Evolutionary conservation across 2,797 vertebrate genomes (phyloP).

Genomic region (Fistularia commersonii): DNA sequence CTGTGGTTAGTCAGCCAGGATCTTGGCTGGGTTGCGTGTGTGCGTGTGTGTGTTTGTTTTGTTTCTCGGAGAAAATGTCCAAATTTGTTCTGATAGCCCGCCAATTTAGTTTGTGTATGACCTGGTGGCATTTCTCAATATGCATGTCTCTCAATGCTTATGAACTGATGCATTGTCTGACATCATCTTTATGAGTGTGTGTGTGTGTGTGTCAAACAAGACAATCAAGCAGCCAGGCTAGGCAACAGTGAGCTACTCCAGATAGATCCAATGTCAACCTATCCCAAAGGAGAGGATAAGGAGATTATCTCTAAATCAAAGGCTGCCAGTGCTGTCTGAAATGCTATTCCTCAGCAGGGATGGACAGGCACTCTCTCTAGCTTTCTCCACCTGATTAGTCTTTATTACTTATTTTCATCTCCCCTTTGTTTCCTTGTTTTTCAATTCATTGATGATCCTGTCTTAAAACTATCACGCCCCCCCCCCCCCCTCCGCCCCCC

Average conservation of each 20-base stretch:
- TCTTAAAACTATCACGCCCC: no score
- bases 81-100: not conserved
- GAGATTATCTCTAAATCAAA: conserved; percentile 70
- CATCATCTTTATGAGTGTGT: not conserved
- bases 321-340: conserved; percentile 44
- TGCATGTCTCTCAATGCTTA: not conserved
- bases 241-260: conserved; percentile 53
- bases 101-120: not conserved
- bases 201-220: conserved; percentile 16
- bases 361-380: conserved; percentile 21
- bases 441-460: no score
- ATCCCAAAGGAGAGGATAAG: conserved; percentile 68
- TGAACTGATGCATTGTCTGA: not conserved
- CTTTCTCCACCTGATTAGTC: conserved; percentile 10
- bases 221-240: conserved; percentile 56
- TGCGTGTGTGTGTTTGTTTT: conserved; percentile 2
- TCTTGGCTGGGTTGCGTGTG: not conserved
- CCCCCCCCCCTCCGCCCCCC: no score
- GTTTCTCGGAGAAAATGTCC: not conserved
- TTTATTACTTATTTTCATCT: not conserved
- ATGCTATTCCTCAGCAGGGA: conserved; percentile 42
- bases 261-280: conserved; percentile 71
- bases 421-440: no score
- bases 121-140: not conserved
- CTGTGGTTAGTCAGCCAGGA: conserved; percentile 22